phyloP scores from a whole-genome alignment of 1,140 invertebrate species.

The Pemphigus obesinymphae region DNA sequence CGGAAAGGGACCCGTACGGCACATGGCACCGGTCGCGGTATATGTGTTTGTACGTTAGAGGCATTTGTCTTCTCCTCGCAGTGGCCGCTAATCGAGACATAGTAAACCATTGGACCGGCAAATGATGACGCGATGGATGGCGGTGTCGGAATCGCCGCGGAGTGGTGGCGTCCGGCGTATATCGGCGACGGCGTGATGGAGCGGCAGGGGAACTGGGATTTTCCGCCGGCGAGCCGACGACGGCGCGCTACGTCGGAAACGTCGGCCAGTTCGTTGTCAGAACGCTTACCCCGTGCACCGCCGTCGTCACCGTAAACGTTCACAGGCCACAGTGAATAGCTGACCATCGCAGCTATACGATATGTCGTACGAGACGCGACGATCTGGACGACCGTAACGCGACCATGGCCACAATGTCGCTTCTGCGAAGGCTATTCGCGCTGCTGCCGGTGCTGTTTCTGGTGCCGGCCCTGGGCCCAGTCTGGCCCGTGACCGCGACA shows the following conservation, averaged over 20 bases:
- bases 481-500: background rate
- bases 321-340: background rate
- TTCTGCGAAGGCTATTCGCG: background rate
- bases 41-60: background rate
- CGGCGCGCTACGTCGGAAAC: background rate
- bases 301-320: background rate
- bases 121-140: background rate
- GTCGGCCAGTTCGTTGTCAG: background rate
- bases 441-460: background rate
- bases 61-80: background rate
- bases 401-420: background rate
- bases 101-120: conserved; percentile 8
- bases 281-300: background rate
- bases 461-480: background rate
- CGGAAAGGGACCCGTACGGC: background rate
- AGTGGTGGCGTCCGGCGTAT: too few species aligned
- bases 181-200: background rate
- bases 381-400: background rate
- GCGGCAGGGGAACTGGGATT: background rate
- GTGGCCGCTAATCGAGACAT: background rate
- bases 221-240: background rate
- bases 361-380: background rate
- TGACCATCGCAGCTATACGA: background rate
- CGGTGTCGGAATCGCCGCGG: background rate
- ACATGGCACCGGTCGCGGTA: background rate